Percentiles rank a stretch among this genome's conserved stretches.
These are phyloP conservation scores for Riptortus pedestris DNA, from an alignment of 1,140 invertebrate species.

Conservation along the genomic window DNA sequence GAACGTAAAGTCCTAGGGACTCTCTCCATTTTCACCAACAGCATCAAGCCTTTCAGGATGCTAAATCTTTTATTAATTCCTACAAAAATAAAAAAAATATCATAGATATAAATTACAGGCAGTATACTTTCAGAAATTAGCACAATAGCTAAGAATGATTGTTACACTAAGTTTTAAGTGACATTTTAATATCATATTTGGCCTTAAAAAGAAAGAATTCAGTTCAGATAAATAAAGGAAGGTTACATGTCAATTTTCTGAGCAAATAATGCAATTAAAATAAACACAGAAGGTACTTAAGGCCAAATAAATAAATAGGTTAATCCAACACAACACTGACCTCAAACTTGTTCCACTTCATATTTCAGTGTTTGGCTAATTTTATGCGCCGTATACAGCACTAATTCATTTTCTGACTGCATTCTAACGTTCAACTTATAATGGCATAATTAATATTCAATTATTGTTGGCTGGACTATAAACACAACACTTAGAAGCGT, in stretches of 20 bases:
- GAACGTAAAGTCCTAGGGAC: constrained; percentile 2
- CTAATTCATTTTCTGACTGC: not conserved
- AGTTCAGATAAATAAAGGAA: too few relatives aligned
- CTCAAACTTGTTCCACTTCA: constrained; percentile 21
- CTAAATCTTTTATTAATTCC: not conserved
- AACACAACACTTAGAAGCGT: constrained; percentile 5
- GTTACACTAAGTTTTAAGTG: too few relatives aligned
- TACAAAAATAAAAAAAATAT: too few relatives aligned
- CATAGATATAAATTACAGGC: too few relatives aligned
- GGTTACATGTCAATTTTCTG: not conserved
- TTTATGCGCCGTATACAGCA: not conserved
- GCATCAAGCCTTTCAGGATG: not conserved
- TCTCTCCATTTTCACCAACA: not conserved
- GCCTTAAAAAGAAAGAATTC: too few relatives aligned
- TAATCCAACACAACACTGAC: constrained; percentile 27
- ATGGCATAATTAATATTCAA: constrained; percentile 1
- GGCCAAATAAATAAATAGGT: constrained; percentile 24
- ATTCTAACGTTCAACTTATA: not conserved
- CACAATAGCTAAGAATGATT: too few relatives aligned
- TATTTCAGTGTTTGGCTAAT: not conserved
- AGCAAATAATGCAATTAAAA: not conserved
- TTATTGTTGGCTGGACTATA: not conserved
- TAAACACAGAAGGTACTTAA: not conserved
- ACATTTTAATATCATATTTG: too few relatives aligned
- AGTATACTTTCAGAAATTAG: too few relatives aligned